Evolutionary conservation across 2,797 vertebrate genomes (phyloP), one percentile per base, ranked within the genome.

Genomic region (Dendrocincla tyrannina): DNA sequence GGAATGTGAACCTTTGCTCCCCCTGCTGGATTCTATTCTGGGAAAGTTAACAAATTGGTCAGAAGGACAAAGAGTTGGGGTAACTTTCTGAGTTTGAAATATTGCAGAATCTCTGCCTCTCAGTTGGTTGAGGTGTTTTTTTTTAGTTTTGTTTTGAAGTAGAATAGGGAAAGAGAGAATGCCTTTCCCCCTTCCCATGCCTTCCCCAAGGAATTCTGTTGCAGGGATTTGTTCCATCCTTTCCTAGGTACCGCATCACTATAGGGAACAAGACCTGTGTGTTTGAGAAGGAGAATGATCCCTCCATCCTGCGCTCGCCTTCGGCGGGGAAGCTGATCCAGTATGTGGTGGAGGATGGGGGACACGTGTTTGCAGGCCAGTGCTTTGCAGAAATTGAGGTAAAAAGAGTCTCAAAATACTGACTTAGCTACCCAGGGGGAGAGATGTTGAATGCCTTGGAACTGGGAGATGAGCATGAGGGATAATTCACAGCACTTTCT

Each of bases 191-290:
- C 27, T 60, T 77, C 8, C 35, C 20, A 0, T 25, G 30, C 27
- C 37, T 75, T 42, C 67, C 25, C 10, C 35, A 5, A 2, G 72
- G 46, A 41, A 3, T 59, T 17, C 20, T 20, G 13, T 32, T 7
- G 13, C 46, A 24, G 37, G 70, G 69, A 28, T 58, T 12, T 67
- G 16, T n/a, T 42, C 66, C 1, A 1, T 49, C 76, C 37, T 32
- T 44, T 50, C 70, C 33, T 73, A 99, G 99, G 95, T 99, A 99
- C 82, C 99, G 99, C 70, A 99, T 99, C 96, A 99, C 99, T 9
- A 99, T 99, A 60, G 99, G 99, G 74, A 99, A 99, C 98, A 99
- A 99, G 98, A 99, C 99, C 7, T 99, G 99, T 88, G 99, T 99
- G 89, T 99, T 99, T 97, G 99, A 99, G 92, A 99, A 98, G 97